Evolutionary conservation across 1,140 invertebrate genomes (phyloP), one percentile per base, ranked within the genome.

Genomic region (Linepithema humile): DNA sequence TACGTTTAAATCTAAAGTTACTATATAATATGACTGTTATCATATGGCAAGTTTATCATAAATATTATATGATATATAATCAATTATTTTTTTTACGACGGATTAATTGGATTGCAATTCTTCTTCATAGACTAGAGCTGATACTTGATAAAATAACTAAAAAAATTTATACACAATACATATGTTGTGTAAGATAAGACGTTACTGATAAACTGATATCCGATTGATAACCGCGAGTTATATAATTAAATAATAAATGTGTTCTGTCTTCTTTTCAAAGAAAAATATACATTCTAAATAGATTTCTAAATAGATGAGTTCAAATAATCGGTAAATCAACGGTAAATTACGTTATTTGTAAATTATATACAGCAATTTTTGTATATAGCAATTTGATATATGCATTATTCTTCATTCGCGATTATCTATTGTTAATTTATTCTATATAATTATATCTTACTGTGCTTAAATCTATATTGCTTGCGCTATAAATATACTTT

Each of bases 261-360:
- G 43, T 78, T 77, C 45, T 53, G 4, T 64, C 40, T 57, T 57
- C n/a, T 35, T 32, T 67, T 69, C 84, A 53, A 90, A 88, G 80
- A 90, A 88, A 91, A 90, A 90, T 90, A 90, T 91, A 89, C 72
- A 89, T 84, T 75, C 20, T 82, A 83, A 67, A n/a, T n/a, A n/a
- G n/a, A n/a, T 50, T 55, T 87, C 23, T 82, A 53, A 64, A 80
- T 53, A 85, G 55, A 85, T 84, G 84, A 88, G 69, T 74, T 87
- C 55, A 32, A 73, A 64, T 84, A 83, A 69, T 67, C 67, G n/a
- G n/a, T n/a, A n/a, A n/a, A n/a, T n/a, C n/a, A 72, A 53, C 10
- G 9, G 17, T 85, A 78, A 45, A 75, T 60, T 88, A 86, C 32
- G 62, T 85, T 85, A 84, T 78, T 26, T 84, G 77, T 86, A 65